Evolutionary conservation across 1,140 invertebrate genomes (phyloP).

Genomic region (Drosophila teissieri): DNA sequence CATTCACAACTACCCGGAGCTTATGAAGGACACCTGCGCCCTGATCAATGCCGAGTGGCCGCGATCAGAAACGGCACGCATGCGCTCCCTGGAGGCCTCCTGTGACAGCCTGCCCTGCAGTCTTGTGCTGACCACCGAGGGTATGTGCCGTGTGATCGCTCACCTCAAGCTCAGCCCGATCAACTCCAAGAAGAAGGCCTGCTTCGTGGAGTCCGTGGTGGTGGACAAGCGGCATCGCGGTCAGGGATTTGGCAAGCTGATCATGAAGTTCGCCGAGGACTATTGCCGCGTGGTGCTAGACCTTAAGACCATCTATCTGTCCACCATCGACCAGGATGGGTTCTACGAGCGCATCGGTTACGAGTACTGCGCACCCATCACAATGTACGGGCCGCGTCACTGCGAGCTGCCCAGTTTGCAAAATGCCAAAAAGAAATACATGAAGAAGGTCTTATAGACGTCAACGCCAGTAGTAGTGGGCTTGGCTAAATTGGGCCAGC

Average conservation of each 20-base stretch:
- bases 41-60: slow-evolving; percentile 93
- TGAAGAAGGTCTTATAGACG: slow-evolving; percentile 84
- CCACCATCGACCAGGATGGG: slow-evolving; percentile 90
- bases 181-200: slow-evolving; percentile 87
- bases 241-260: slow-evolving; percentile 89
- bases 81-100: slow-evolving; percentile 89
- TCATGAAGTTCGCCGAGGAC: slow-evolving; percentile 89
- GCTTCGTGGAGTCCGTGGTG: slow-evolving; percentile 91
- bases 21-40: slow-evolving; percentile 87
- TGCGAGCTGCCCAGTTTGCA: slow-evolving; percentile 82
- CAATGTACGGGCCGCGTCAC: slow-evolving; percentile 87
- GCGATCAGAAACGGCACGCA: slow-evolving; percentile 89
- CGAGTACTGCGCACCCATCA: slow-evolving; percentile 88
- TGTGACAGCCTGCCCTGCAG: slow-evolving; percentile 90
- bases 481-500: slow-evolving; percentile 25
- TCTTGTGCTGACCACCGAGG: slow-evolving; percentile 87
- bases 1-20: slow-evolving; percentile 89
- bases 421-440: slow-evolving; percentile 84
- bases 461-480: slow-evolving; percentile 69
- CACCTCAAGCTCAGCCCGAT: slow-evolving; percentile 91
- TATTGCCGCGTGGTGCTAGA: slow-evolving; percentile 87
- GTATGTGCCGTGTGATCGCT: slow-evolving; percentile 87
- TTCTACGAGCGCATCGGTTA: slow-evolving; percentile 92
- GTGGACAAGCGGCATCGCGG: slow-evolving; percentile 88
- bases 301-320: slow-evolving; percentile 89